A percentile compares a stretch with the other conserved stretches of the same genome.
Conservation (phyloP, 30 jellyfish, hydroid and myxozoan species). For the Hydractinia symbiolongicarpus region DNA sequence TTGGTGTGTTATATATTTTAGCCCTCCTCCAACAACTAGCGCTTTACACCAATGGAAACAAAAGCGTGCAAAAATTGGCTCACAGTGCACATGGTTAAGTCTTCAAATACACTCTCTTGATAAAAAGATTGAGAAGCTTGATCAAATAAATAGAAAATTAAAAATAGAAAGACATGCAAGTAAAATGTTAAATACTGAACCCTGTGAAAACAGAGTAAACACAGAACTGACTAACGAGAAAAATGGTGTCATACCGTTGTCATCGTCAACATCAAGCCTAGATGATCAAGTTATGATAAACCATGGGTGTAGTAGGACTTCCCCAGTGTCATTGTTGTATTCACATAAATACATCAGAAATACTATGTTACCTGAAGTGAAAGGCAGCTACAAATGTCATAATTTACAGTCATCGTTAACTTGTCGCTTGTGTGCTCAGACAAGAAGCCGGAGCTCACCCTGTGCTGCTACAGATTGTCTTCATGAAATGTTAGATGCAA, state of each 20-base stretch:
- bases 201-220: background rate
- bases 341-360: constrained; percentile 1
- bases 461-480: background rate
- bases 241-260: constrained; percentile 4
- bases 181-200: background rate
- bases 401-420: background rate
- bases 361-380: background rate
- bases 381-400: background rate
- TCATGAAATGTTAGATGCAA: background rate
- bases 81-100: constrained; percentile 13
- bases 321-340: background rate
- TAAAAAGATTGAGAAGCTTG: background rate
- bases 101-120: constrained; percentile 20
- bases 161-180: background rate
- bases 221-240: background rate
- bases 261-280: background rate
- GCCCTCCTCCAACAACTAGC: constrained; percentile 15
- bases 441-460: background rate
- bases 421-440: background rate
- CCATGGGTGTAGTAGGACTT: constrained; percentile 5
- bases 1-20: background rate
- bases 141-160: background rate
- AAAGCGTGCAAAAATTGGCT: background rate
- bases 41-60: background rate
- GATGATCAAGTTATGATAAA: background rate